Percentiles rank a stretch among this genome's conserved stretches.
Conservation (phyloP, 2,888 invertebrate genomes). For the Cephus pygmeus region DNA sequence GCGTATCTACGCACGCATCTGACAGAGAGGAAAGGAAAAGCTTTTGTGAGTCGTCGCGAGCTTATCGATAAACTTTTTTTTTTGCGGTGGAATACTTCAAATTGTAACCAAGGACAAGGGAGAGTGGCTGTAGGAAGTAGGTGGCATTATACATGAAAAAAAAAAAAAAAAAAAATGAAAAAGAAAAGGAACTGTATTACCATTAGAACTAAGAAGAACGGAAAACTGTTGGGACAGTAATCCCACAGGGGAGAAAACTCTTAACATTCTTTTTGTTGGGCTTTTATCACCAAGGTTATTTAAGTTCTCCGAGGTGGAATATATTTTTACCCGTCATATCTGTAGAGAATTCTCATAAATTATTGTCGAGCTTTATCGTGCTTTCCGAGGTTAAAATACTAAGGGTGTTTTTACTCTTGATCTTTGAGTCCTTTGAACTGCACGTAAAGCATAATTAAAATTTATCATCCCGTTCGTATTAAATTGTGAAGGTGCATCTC, state of each 20-base stretch:
- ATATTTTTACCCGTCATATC: no score
- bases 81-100: not conserved
- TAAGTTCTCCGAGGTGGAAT: no score
- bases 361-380: not conserved
- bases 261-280: no score
- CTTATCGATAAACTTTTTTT: not conserved
- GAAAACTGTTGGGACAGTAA: not conserved
- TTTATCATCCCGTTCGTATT: not conserved
- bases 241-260: no score
- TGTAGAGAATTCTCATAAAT: no score
- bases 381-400: not conserved
- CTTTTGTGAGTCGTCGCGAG: not conserved
- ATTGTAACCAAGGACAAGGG: not conserved
- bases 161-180: not conserved
- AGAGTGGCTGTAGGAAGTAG: not conserved
- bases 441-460: not conserved
- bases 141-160: not conserved
- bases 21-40: not conserved
- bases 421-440: no score
- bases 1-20: not conserved
- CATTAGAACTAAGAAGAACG: not conserved
- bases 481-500: not conserved
- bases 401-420: not conserved
- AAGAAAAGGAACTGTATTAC: not conserved
- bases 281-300: no score